These are phyloP conservation scores for Vespertilio murinus DNA, from an alignment of 2,797 vertebrate species.

Conservation along the genomic window DNA sequence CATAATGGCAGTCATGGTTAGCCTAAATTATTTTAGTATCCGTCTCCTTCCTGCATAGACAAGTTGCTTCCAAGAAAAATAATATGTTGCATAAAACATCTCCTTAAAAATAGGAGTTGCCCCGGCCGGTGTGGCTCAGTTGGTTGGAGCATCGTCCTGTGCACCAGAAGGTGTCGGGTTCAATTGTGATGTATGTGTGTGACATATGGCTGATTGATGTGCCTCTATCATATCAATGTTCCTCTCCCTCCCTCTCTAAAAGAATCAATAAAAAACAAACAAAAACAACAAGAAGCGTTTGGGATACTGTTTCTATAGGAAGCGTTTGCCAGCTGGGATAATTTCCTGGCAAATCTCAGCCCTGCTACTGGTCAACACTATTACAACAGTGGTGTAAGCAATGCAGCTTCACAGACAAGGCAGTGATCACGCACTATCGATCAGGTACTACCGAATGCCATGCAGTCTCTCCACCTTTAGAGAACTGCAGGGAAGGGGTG, in stretches of 20 bases:
- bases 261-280: too few relatives aligned
- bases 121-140: too few relatives aligned
- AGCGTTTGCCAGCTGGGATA: background rate
- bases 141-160: too few relatives aligned
- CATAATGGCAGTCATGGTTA: background rate
- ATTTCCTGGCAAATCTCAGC: background rate
- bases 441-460: background rate
- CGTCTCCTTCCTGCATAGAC: background rate
- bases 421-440: background rate
- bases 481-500: conserved; percentile 44
- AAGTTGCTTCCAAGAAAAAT: conserved; percentile 10
- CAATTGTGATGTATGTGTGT: too few relatives aligned
- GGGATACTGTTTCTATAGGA: background rate
- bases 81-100: background rate
- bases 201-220: too few relatives aligned
- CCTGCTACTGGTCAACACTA: background rate
- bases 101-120: background rate
- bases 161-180: too few relatives aligned
- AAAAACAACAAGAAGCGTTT: too few relatives aligned
- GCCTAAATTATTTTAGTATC: background rate
- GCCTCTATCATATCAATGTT: too few relatives aligned
- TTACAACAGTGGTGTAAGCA: background rate
- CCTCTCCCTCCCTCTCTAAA: too few relatives aligned
- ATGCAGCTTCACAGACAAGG: conserved; percentile 48
- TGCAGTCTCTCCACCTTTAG: background rate